A percentile compares a stretch with the other conserved stretches of the same genome.
phyloP scores from a whole-genome alignment of 2,797 vertebrate genomes.

The Poeciliopsis infans region DNA sequence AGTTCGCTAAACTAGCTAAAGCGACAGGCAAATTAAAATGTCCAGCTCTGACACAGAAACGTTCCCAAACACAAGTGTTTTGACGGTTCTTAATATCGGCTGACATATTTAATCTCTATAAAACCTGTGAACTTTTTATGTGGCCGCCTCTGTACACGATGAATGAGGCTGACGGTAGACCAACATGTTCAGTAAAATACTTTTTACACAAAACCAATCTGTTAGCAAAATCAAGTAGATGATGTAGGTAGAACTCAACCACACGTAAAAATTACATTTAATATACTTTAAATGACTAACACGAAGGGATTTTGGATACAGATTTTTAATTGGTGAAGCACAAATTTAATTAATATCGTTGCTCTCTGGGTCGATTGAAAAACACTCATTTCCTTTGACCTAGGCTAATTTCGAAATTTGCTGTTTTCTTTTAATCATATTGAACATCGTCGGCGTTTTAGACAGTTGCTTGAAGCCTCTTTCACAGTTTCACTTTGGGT shows the following conservation, averaged over 20 bases:
- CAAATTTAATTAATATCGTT: background rate
- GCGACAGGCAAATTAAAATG: background rate
- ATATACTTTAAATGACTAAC: background rate
- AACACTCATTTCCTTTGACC: background rate
- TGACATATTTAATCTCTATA: background rate
- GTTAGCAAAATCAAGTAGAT: background rate
- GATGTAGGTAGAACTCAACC: background rate
- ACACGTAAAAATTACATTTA: background rate
- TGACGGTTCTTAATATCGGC: background rate
- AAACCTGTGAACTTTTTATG: background rate
- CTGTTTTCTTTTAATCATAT: background rate
- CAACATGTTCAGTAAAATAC: background rate
- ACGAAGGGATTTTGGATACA: background rate
- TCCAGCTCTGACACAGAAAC: background rate
- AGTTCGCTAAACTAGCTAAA: background rate
- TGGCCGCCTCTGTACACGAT: background rate
- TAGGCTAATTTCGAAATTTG: background rate
- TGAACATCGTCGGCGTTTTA: background rate
- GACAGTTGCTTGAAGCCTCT: background rate
- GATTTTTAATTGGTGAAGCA: background rate
- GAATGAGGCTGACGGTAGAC: background rate
- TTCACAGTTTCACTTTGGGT: background rate
- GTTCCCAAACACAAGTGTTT: background rate
- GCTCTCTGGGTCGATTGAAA: background rate
- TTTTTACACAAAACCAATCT: background rate